These are phyloP conservation scores for Drosophila melanocephala DNA, from an alignment of 2,888 invertebrate species.

Conservation along the genomic window DNA sequence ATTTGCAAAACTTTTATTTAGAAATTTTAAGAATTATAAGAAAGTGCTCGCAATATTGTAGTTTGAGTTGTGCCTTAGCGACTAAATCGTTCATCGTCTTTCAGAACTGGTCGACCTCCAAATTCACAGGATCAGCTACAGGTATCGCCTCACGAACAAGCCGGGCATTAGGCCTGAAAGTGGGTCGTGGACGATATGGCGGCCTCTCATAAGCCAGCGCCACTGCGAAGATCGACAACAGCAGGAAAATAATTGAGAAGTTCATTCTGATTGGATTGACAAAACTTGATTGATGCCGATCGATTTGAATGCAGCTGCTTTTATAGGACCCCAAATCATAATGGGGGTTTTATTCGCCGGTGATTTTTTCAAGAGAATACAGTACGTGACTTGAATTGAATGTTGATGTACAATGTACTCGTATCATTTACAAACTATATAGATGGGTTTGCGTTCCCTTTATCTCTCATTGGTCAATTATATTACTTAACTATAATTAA, in stretches of 20 bases:
- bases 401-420: neutral
- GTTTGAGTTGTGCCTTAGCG: no score
- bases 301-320: constrained; percentile 11
- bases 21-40: no score
- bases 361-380: constrained; percentile 3
- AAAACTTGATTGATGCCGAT: constrained; percentile 25
- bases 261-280: constrained; percentile 32
- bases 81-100: no score
- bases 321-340: constrained; percentile 19
- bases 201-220: constrained; percentile 9
- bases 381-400: neutral
- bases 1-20: no score
- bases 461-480: neutral
- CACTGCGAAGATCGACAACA: constrained; percentile 25
- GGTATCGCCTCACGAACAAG: constrained; percentile 24
- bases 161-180: constrained; percentile 20
- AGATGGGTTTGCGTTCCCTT: neutral
- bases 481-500: neutral
- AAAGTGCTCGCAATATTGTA: no score
- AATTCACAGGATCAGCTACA: no score
- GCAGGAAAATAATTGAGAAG: constrained; percentile 26
- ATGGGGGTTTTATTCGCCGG: constrained; percentile 9
- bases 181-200: constrained; percentile 20
- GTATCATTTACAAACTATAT: neutral
- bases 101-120: no score